Evolutionary conservation across 2,888 invertebrate species (phyloP), one percentile per base, ranked within the genome.

Genomic region (Tachina lurida): DNA sequence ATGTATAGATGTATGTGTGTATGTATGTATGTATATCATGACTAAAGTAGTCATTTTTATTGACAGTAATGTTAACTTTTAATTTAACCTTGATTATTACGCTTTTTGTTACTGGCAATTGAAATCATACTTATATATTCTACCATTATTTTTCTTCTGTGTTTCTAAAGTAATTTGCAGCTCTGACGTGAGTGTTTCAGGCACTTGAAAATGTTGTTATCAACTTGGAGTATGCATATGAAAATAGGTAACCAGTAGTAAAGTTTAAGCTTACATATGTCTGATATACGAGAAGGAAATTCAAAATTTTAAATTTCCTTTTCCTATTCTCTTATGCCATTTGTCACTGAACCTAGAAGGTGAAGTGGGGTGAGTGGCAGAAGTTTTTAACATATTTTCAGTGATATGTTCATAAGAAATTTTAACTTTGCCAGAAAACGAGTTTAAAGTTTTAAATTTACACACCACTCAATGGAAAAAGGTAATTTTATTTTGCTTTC

Each of bases 171-270:
- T 49, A 73, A 73, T 74, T 60, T 74, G 60, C 49, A 39, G 13
- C 15, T 62, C 7, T 62, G 47, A 10, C 10, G 39, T 49, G 10
- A 47, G 49, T 39, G 49, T 60, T 74, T 62, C 13, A 47, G 62
- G 9, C 62, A 62, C 73, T 74, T 62, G 49, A 62, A 74, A 73
- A 74, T 60, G 39, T 62, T 74, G 73, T 39, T n/a, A 60, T 49
- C 41, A 62, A 74, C 19, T 74, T 49, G 39, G 9, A 62, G 73
- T 62, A 41, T 39, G 39, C 5, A 68, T 49, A 73, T 73, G 60
- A 41, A 19, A 74, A 49, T 9, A 41, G 19, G 4, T 15, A n/a
- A 5, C 19, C 39, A 10, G 47, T 49, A 49, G 60, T 19, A 49
- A 74, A 41, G 8, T 3, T 31, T 22, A 19, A 60, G 8, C 10